phyloP scores from a whole-genome alignment of 2,797 vertebrate species.

The Falco naumanni region DNA sequence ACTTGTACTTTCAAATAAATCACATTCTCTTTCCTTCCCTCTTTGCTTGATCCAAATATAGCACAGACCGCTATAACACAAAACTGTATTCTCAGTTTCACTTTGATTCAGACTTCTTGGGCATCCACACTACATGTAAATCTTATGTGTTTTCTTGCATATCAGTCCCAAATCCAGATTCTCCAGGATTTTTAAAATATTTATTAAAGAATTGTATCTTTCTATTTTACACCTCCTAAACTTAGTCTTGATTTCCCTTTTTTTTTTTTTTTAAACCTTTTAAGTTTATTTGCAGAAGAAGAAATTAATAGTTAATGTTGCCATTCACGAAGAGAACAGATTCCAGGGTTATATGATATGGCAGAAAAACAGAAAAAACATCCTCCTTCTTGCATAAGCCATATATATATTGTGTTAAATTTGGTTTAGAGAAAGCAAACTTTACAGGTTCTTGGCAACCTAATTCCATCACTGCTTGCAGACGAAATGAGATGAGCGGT shows the following conservation, averaged over 20 bases:
- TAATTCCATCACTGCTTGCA: slow-evolving; percentile 24
- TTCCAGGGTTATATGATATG: neutral
- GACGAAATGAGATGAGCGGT: neutral
- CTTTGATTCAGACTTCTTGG: neutral
- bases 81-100: neutral
- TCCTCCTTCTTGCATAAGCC: neutral
- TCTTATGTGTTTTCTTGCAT: neutral
- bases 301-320: neutral
- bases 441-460: neutral
- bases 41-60: neutral
- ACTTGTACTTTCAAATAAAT: neutral
- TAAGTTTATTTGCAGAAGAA: too few relatives aligned
- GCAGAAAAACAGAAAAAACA: slow-evolving; percentile 10
- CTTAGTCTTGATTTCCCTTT: neutral
- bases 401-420: slow-evolving; percentile 7
- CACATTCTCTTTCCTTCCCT: neutral
- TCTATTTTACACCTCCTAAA: neutral
- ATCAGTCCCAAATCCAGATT: neutral
- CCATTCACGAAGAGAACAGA: neutral
- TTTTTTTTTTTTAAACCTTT: too few relatives aligned
- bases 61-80: neutral
- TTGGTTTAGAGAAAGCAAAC: slow-evolving; percentile 5
- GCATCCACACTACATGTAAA: neutral
- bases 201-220: neutral
- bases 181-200: neutral